Conservation (phyloP, 2,113 vertebrate genomes). For the Coptodon bakossiorum region DNA sequence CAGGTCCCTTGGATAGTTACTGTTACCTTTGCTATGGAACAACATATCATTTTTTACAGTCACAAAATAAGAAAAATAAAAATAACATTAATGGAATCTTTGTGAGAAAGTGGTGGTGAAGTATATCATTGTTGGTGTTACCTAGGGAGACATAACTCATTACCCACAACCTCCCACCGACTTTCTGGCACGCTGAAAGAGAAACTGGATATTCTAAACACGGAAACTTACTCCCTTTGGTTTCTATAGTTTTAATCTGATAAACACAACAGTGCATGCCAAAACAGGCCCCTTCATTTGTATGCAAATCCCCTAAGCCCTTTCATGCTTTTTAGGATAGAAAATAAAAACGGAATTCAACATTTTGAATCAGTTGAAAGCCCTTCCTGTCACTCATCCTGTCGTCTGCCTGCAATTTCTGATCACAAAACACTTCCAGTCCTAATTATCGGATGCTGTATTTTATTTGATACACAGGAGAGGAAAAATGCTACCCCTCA, state of each 20-base stretch:
- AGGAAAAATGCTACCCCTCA: constrained; percentile 9
- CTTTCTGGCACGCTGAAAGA: constrained; percentile 14
- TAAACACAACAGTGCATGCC: constrained; percentile 46
- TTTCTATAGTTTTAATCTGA: constrained; percentile 56
- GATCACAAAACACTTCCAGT: constrained; percentile 4
- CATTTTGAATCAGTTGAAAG: background rate
- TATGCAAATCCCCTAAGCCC: constrained; percentile 45
- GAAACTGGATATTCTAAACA: constrained; percentile 47
- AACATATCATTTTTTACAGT: background rate
- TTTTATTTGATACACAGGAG: constrained; percentile 29
- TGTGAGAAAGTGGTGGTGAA: background rate
- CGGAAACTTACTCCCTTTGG: constrained; percentile 6
- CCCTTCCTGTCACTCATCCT: background rate
- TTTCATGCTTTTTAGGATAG: constrained; percentile 2
- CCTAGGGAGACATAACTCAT: constrained; percentile 25
- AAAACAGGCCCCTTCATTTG: constrained; percentile 54
- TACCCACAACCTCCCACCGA: constrained; percentile 27
- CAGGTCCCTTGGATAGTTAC: background rate
- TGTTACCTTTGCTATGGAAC: background rate
- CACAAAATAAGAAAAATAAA: constrained; percentile 12
- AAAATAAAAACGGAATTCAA: background rate
- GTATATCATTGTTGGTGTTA: constrained; percentile 16
- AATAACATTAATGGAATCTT: background rate
- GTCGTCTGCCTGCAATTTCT: constrained; percentile 3
- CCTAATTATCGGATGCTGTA: constrained; percentile 33